These are phyloP conservation scores for Aurelia sp. DNA, from an alignment of 30 jellyfish, hydroid and myxozoan genomes.

Conservation along the genomic window DNA sequence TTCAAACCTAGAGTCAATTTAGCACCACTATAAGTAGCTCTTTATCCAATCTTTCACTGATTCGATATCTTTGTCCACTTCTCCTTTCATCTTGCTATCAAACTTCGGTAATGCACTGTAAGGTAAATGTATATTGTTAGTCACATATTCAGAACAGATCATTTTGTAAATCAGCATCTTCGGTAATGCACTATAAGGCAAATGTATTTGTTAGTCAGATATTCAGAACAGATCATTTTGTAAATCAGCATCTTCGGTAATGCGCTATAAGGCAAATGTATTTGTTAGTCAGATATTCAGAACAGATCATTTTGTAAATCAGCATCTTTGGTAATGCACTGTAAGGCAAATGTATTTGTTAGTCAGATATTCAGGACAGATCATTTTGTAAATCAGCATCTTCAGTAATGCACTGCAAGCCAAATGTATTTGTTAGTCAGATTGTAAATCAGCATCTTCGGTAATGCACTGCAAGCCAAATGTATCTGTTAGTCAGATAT, in stretches of 20 bases:
- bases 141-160: neutral
- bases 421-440: no score
- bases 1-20: no score
- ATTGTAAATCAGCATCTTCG: constrained; percentile 13
- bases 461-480: constrained; percentile 49
- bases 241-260: no score
- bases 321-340: no score
- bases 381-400: no score
- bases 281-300: neutral
- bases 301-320: no score
- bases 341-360: no score
- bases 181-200: no score
- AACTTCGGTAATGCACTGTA: constrained; percentile 76
- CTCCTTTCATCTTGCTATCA: constrained; percentile 62
- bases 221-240: neutral
- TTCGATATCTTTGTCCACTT: constrained; percentile 66
- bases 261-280: no score
- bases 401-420: no score
- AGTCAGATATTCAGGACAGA: neutral
- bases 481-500: neutral
- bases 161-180: no score
- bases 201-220: neutral
- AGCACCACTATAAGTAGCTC: constrained; percentile 19
- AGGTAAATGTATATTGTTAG: no score
- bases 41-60: constrained; percentile 74